These are phyloP conservation scores for Drosophila vallismaia DNA, from an alignment of 2,888 invertebrate species.

Conservation along the genomic window DNA sequence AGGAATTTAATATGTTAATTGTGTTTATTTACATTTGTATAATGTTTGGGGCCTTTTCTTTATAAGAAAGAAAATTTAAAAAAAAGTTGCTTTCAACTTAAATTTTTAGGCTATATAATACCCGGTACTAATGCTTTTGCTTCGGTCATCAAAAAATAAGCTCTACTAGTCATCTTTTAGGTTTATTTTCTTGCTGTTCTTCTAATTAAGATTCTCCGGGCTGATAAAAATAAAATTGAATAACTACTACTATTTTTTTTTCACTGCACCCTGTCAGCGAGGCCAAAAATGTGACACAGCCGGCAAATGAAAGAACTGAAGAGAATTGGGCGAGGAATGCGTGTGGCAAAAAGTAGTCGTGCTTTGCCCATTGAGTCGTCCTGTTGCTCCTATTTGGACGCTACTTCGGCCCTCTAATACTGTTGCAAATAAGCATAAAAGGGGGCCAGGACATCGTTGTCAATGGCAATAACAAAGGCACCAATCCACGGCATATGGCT, in stretches of 20 bases:
- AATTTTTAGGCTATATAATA: not conserved
- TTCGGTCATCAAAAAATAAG: not conserved
- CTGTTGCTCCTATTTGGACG: constrained; percentile 55
- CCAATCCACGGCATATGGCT: constrained; percentile 68
- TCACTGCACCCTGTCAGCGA: constrained; percentile 3
- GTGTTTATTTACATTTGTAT: too few relatives aligned
- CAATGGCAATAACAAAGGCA: constrained; percentile 72
- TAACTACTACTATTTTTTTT: not conserved
- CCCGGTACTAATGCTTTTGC: not conserved
- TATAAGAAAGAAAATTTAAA: too few relatives aligned
- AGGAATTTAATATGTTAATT: too few relatives aligned
- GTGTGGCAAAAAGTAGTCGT: constrained; percentile 32
- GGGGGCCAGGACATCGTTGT: constrained; percentile 54
- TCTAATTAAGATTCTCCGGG: not conserved
- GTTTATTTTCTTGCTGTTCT: not conserved
- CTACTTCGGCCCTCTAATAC: constrained; percentile 70
- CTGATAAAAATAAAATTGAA: not conserved
- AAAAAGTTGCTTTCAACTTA: too few relatives aligned
- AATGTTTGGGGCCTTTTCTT: too few relatives aligned
- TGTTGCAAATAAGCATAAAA: constrained; percentile 57
- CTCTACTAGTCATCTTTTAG: not conserved
- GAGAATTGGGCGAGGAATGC: constrained; percentile 14
- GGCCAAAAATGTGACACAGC: constrained; percentile 29
- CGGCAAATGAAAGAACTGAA: constrained; percentile 50
- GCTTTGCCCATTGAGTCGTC: constrained; percentile 27